Base-by-base conservation (phyloP, 2,797 vertebrate genomes). In the Falco biarmicus region DNA sequence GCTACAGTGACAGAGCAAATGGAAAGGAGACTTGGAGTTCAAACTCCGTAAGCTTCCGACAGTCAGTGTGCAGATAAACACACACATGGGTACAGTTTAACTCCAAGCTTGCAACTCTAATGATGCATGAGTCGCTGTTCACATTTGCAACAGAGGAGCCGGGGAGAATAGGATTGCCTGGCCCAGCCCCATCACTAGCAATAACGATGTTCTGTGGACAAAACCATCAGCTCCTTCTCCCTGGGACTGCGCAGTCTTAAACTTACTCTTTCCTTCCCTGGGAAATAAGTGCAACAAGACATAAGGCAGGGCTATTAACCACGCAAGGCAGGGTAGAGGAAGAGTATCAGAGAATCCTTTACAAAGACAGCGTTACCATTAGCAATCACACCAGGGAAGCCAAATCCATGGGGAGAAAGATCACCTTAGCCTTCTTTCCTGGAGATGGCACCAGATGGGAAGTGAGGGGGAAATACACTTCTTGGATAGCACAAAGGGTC, bases 11-110 rank as follows among this genome's bases (percentile, higher is more conserved):
- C 86, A 94, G 64, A 92, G 81, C 48, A 95, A 96, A 83, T 91
- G 57, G 71, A 87, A 94, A 84, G 45, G 61, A 88, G 92, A 95
- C 57, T 69, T 78, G 69, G 92, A 94, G 87, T 87, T 95, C 84
- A 92, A 93, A 43, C 82, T 92, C 93, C 63, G 84, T 56, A 82
- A 95, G 87, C 69, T 91, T 54, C 90, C 3, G 0, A 68, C 65
- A 86, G 94, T 47, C 88, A 87, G 41, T 5, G 31, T 70, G 50
- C 78, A 75, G 65, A 96, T 91, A 95, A 96, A 94, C 39, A 50
- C 57, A 81, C 93, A 63, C 77, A 70, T 0, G 9, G 68, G 96
- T 45, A 80, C 92, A 91, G 48, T 92, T 93, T 77, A 91, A 91
- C 84, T 87, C 89, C 57, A 53, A 83, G 92, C 69, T 61, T 80